Conservation (phyloP, 2,888 invertebrate species). For the Tortrix viridana region DNA sequence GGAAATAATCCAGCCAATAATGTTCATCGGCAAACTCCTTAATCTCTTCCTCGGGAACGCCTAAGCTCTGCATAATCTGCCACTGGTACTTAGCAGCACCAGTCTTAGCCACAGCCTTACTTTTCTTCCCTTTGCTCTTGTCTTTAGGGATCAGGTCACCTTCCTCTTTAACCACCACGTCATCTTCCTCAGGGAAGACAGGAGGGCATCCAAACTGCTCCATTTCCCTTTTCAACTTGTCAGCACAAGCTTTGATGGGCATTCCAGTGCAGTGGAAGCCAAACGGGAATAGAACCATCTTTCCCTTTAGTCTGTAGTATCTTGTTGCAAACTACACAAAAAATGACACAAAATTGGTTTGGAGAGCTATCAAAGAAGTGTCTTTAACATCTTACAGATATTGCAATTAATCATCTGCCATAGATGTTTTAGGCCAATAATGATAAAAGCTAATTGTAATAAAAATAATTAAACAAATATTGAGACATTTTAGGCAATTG, state of each 20-base stretch:
- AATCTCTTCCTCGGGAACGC: slow-evolving; percentile 96
- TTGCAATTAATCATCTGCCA: too few relatives aligned
- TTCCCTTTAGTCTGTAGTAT: slow-evolving; percentile 96
- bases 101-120: slow-evolving; percentile 97
- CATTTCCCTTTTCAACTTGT: slow-evolving; percentile 97
- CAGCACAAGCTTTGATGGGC: slow-evolving; percentile 99
- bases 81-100: slow-evolving; percentile 97
- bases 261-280: slow-evolving; percentile 99
- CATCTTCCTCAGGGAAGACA: slow-evolving; percentile 89
- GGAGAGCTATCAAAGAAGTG: too few relatives aligned
- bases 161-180: slow-evolving; percentile 75
- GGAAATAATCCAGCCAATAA: slow-evolving; percentile 99
- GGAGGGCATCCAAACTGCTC: slow-evolving; percentile 96
- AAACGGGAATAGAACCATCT: slow-evolving; percentile 96
- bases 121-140: slow-evolving; percentile 94
- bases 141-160: slow-evolving; percentile 86
- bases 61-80: slow-evolving; percentile 99
- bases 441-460: too few relatives aligned
- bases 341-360: slow-evolving; percentile 28
- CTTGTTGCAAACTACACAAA: slow-evolving; percentile 92
- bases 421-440: too few relatives aligned
- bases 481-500: background rate
- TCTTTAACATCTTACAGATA: too few relatives aligned
- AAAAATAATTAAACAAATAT: too few relatives aligned
- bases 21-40: slow-evolving; percentile 94